phyloP scores from a whole-genome alignment of 2,888 invertebrate genomes.

The Conus canariensis region DNA sequence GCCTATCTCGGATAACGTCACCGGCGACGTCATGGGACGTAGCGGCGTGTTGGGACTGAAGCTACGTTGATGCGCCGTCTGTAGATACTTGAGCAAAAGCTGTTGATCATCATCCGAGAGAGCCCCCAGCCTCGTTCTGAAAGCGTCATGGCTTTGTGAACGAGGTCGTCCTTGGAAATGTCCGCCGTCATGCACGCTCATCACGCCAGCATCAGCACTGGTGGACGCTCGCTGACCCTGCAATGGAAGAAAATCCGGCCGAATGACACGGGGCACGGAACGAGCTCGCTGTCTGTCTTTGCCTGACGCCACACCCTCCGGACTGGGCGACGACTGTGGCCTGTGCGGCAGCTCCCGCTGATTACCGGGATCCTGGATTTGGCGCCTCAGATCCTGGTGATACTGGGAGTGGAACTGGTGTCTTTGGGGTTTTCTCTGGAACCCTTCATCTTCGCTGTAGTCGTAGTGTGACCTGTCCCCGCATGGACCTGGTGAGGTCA shows the following conservation, averaged over 20 bases:
- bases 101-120: conserved; percentile 33
- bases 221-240: background rate
- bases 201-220: background rate
- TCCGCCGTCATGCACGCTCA: background rate
- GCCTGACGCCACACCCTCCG: background rate
- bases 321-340: background rate
- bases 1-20: background rate
- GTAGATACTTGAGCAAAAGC: background rate
- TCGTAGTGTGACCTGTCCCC: background rate
- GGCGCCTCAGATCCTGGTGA: background rate
- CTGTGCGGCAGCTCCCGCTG: background rate
- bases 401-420: conserved; percentile 16
- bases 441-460: background rate
- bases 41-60: background rate
- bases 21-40: background rate
- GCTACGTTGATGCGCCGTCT: background rate
- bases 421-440: background rate
- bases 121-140: background rate
- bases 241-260: conserved; percentile 17
- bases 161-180: background rate
- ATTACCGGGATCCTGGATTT: background rate
- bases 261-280: background rate
- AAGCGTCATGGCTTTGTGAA: conserved; percentile 35
- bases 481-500: background rate
- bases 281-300: conserved; percentile 21